These are phyloP conservation scores for Rhegmatorhina hoffmannsi DNA, from an alignment of 2,113 vertebrate genomes.

Conservation along the genomic window DNA sequence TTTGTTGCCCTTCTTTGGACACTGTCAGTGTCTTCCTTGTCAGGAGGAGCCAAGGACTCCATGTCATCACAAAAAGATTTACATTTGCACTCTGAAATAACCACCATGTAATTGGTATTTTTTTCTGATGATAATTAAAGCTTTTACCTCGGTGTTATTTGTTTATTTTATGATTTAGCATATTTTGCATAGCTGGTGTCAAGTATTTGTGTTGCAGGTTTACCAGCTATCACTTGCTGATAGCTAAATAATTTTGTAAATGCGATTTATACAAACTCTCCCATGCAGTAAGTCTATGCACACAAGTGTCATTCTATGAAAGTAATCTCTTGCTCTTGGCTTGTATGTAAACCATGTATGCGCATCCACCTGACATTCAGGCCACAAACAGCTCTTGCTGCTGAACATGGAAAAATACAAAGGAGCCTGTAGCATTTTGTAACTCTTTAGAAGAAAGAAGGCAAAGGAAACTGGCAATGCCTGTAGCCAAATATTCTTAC, in stretches of 20 bases:
- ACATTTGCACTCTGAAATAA: constrained; percentile 19
- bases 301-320: not conserved
- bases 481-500: not conserved
- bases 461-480: not conserved
- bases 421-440: not conserved
- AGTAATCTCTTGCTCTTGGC: not conserved
- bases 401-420: not conserved
- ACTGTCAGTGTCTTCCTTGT: not conserved
- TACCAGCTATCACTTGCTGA: not conserved
- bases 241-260: constrained; percentile 41
- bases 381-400: not conserved
- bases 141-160: constrained; percentile 1
- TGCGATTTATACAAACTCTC: constrained; percentile 20
- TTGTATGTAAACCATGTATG: not conserved
- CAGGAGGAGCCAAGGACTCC: not conserved
- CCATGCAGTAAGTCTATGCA: not conserved
- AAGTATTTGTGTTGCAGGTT: not conserved
- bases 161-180: constrained; percentile 32
- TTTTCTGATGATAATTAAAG: not conserved
- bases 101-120: not conserved
- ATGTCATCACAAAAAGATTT: not conserved
- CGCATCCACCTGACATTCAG: not conserved
- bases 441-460: not conserved
- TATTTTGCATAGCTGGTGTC: not conserved
- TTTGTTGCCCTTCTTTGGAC: not conserved